These are phyloP conservation scores for Apeltes quadracus DNA, from an alignment of 2,113 vertebrate genomes.

Conservation along the genomic window DNA sequence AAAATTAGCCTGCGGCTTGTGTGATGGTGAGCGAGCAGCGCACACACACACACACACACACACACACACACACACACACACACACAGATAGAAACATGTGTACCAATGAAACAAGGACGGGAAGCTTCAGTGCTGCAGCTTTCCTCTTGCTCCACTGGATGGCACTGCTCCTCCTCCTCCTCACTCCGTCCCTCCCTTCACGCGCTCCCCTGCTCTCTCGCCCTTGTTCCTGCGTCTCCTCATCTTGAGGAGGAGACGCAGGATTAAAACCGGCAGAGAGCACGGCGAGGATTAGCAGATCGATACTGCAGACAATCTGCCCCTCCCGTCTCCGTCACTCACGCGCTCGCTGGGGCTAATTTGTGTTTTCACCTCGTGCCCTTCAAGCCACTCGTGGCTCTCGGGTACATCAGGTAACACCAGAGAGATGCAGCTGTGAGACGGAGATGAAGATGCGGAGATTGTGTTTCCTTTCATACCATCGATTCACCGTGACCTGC, in stretches of 20 bases:
- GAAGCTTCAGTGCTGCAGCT: neutral
- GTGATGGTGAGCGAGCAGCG: neutral
- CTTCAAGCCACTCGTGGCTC: slow-evolving; percentile 67
- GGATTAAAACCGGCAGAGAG: slow-evolving; percentile 68
- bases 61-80: neutral
- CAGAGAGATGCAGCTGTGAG: slow-evolving; percentile 36
- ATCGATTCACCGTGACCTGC: slow-evolving; percentile 58
- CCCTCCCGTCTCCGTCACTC: slow-evolving; percentile 57
- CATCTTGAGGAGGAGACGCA: slow-evolving; percentile 55
- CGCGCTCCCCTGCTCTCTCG: slow-evolving; percentile 20
- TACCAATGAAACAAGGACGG: neutral
- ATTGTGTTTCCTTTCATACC: slow-evolving; percentile 40
- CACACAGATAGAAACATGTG: neutral
- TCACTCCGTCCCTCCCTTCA: slow-evolving; percentile 16
- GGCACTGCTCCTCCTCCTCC: slow-evolving; percentile 58
- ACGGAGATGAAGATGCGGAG: slow-evolving; percentile 31
- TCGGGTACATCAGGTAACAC: slow-evolving; percentile 27
- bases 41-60: neutral
- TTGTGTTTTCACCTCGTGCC: slow-evolving; percentile 63
- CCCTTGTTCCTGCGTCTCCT: slow-evolving; percentile 48
- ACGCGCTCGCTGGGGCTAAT: slow-evolving; percentile 49
- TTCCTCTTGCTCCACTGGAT: slow-evolving; percentile 54
- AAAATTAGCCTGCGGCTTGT: neutral
- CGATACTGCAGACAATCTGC: slow-evolving; percentile 65
- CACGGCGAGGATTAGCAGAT: slow-evolving; percentile 70